Evolutionary conservation across 2,888 invertebrate genomes (phyloP).

Genomic region (Hirudinaria manillensis): DNA sequence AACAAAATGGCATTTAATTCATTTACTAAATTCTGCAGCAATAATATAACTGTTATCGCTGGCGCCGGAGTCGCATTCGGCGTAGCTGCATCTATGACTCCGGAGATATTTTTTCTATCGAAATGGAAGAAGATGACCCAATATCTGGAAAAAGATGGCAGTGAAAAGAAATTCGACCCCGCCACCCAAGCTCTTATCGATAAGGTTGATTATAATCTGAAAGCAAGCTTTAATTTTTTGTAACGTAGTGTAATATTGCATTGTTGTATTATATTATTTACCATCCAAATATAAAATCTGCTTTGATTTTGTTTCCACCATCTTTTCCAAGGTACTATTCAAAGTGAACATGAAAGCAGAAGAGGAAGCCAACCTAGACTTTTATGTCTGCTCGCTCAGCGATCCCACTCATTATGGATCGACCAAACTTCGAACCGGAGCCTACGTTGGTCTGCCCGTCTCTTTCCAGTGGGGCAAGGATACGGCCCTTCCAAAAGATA

Average conservation of each 20-base stretch:
- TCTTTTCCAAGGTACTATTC: conserved; percentile 1
- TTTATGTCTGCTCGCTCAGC: neutral
- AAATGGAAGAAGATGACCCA: neutral
- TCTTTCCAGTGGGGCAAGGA: neutral
- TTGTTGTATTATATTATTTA: too few species aligned
- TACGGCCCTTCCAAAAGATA: neutral
- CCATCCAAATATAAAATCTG: too few species aligned
- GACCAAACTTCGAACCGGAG: conserved; percentile 10
- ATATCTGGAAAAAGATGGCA: conserved; percentile 6
- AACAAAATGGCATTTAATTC: too few species aligned
- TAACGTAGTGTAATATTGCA: too few species aligned
- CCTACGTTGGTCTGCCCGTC: conserved; percentile 17
- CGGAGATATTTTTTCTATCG: conserved; percentile 2
- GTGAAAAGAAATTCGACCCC: neutral
- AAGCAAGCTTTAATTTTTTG: neutral
- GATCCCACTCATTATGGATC: conserved; percentile 24
- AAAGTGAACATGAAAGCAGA: neutral
- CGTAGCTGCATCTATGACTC: neutral
- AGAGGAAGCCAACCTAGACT: conserved; percentile 18
- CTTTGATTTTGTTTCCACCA: too few species aligned
- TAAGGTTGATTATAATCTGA: neutral
- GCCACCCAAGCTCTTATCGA: conserved; percentile 3
- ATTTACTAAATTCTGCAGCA: too few species aligned
- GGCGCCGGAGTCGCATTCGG: neutral
- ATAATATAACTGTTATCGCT: neutral